These are phyloP conservation scores for Coenonympha arcania DNA, from an alignment of 2,888 invertebrate species.

Conservation along the genomic window DNA sequence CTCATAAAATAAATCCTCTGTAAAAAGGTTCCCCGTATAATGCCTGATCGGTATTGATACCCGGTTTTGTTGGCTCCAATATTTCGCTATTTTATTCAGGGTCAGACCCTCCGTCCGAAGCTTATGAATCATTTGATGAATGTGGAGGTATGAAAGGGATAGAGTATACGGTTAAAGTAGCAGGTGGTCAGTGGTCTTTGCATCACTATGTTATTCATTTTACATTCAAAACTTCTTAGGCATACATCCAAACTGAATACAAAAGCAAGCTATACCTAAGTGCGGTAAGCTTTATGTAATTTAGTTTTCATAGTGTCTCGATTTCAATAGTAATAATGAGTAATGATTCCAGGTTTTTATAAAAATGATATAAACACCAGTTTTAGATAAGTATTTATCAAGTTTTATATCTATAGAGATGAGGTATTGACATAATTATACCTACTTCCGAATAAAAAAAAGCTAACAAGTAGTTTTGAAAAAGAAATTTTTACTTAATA, in stretches of 20 bases:
- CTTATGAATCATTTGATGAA: slow-evolving; percentile 21
- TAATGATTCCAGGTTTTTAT: no score
- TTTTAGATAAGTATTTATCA: background rate
- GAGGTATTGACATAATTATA: no score
- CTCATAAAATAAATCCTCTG: background rate
- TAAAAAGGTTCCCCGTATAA: background rate
- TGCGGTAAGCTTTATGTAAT: no score
- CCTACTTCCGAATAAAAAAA: no score
- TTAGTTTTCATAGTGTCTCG: no score
- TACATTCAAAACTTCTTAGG: background rate
- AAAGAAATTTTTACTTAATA: no score
- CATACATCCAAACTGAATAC: background rate
- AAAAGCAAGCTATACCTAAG: no score
- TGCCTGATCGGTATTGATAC: slow-evolving; percentile 5
- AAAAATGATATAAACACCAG: background rate
- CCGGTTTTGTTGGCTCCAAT: slow-evolving; percentile 10
- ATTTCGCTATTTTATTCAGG: slow-evolving; percentile 19
- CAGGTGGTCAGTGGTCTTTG: background rate
- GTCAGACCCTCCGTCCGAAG: slow-evolving; percentile 13
- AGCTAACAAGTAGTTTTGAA: no score
- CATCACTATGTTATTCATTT: background rate
- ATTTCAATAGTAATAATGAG: no score
- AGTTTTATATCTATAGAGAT: no score
- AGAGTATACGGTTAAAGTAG: background rate
- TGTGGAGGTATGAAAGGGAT: slow-evolving; percentile 17